Evolutionary conservation across 2,113 vertebrate genomes (phyloP).

Genomic region (Megaceryle maxima): DNA sequence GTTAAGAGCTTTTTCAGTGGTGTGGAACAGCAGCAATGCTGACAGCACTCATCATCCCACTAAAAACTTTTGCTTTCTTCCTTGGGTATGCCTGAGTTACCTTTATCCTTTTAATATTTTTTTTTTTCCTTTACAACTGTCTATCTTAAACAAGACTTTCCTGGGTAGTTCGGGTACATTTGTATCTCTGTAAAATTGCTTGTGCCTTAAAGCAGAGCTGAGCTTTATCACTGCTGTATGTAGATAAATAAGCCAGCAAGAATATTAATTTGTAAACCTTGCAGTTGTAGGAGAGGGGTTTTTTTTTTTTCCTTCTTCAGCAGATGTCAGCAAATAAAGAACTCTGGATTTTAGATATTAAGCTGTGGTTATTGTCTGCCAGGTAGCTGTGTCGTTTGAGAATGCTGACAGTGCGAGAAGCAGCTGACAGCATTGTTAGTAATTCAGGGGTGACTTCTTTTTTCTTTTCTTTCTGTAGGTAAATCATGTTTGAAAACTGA

Average conservation of each 20-base stretch:
- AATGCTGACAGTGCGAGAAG: background rate
- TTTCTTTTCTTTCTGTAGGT: slow-evolving; percentile 67
- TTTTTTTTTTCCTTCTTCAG: background rate
- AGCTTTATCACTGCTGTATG: background rate
- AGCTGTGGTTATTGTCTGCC: background rate
- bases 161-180: background rate
- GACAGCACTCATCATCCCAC: rapidly evolving
- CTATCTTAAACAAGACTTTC: background rate
- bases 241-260: background rate
- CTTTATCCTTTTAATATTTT: background rate
- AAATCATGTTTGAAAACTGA: slow-evolving; percentile 93
- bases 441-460: background rate
- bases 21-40: background rate
- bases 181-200: background rate
- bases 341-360: background rate
- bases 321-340: background rate
- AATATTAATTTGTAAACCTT: background rate
- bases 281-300: background rate
- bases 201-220: background rate
- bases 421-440: background rate
- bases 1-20: background rate
- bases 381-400: background rate
- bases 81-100: background rate
- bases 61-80: background rate
- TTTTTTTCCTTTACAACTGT: background rate